Evolutionary conservation across 1,140 invertebrate species (phyloP), one percentile per base, ranked within the genome.

Genomic region (Ericerus pela): DNA sequence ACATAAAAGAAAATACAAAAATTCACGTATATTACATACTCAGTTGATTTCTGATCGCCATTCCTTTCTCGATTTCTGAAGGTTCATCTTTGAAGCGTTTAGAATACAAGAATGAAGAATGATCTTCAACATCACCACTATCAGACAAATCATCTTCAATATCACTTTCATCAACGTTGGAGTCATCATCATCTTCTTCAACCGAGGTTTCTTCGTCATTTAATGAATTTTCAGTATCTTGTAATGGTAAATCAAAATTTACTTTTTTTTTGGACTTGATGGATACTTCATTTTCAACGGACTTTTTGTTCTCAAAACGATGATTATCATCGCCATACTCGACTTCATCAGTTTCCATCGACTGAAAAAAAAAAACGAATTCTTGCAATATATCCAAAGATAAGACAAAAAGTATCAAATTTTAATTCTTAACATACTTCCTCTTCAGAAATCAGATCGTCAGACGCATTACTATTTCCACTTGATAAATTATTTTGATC

Each of bases 31-130:
- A 11, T 24, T 14, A 18, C 58, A 43, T 64, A 57, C 75, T 72
- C 12, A 86, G 64, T 65, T 92, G 86, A 66, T 81, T 82, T 68
- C 76, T 76, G 1, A 88, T 79, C 65, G 79, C 79, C n/a, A 75
- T 70, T 28, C 83, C 85, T 72, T 88, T 90, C 62, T 83, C 78
- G 2, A 82, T 59, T 16, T 65, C 64, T 12, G 43, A 28, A 20
- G 59, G 29, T 11, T 53, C 38, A 37, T 59, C 54, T 56, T 22
- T 20, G 43, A 54, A 24, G 14, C 33, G 24, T 57, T 52, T 30
- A 12, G 38, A 54, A 14, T 60, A 56, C 28, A 51, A 28, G 22
- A 58, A 43, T 20, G 29, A 58, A 27, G 53, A 27, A 2, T 59
- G 27, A 10, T 37, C 28, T 11, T 59, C 26, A 33, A 54, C 36